Evolutionary conservation across 2,113 vertebrate genomes (phyloP), one percentile per base, ranked within the genome.

Genomic region (Pedetes capensis): DNA sequence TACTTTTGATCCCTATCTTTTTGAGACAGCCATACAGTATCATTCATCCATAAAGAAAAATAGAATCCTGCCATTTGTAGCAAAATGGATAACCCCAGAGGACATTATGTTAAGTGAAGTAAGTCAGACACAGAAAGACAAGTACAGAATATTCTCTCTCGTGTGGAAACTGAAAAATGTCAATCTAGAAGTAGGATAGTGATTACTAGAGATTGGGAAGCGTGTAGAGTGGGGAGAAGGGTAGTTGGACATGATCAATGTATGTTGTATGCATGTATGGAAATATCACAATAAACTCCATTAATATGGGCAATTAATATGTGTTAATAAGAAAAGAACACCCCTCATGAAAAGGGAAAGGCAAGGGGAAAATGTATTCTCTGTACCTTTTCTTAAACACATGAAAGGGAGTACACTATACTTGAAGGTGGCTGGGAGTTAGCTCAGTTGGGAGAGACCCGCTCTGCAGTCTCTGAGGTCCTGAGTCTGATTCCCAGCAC

Each of bases 281-380:
- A 82, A 32, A 14, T 32, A 37, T 1, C 57, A 49, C 18, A 32
- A 9, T 4, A 11, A 47, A 16, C 32, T 47, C 18, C 32, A 49
- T n/a, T n/a, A n/a, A n/a, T n/a, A 29, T 11, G 42, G 18, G 22
- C 18, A 44, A 63, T 34, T 32, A 57, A 37, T 34, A 23, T n/a
- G 23, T 44, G 4, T 68, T 57, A 80, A n/a, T 69, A 18, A 42
- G 16, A 29, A 42, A 53, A 42, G 14, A 27, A 14, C 14, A 69
- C 5, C 23, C 32, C 6, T 27, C 32, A 91, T 1, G 23, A 49
- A 81, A 44, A 74, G 6, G 42, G 44, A 79, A 63, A 81, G 12
- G 5, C 22, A 3, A 1, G 3, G 3, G 25, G 23, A 0, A 37
- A 85, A 39, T 6, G 0, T 2, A 8, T 42, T 61, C 4, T 44